Evolutionary conservation across 2,888 invertebrate species (phyloP).

Genomic region (Ctena decussata): DNA sequence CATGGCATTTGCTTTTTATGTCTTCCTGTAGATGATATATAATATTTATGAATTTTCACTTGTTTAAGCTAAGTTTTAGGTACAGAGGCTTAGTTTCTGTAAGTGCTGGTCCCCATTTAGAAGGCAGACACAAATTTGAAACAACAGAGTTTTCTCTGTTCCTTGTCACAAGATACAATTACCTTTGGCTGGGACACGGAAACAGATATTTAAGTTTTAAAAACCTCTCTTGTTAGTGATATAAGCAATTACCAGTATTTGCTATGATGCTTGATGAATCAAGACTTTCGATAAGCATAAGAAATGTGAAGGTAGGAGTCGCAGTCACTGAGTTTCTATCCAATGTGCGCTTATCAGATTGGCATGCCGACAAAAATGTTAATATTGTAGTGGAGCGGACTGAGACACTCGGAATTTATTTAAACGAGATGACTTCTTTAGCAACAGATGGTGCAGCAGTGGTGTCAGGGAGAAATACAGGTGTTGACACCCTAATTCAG

Average conservation of each 20-base stretch:
- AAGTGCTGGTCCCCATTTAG: too few species aligned
- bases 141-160: too few species aligned
- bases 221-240: not conserved
- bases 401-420: conserved; percentile 17
- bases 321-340: conserved; percentile 4
- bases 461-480: conserved; percentile 47
- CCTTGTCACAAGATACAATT: too few species aligned
- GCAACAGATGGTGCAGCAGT: conserved; percentile 55
- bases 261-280: conserved; percentile 33
- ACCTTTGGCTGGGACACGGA: not conserved
- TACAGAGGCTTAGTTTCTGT: too few species aligned
- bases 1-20: too few species aligned
- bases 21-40: too few species aligned
- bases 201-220: not conserved
- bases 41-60: too few species aligned
- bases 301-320: conserved; percentile 29
- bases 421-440: conserved; percentile 32
- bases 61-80: too few species aligned
- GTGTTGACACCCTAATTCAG: conserved; percentile 42
- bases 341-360: conserved; percentile 8
- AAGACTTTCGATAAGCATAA: conserved; percentile 36
- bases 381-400: not conserved
- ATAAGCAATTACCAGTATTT: not conserved
- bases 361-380: conserved; percentile 27
- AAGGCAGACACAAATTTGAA: too few species aligned